These are phyloP conservation scores for Sebastes nivosus DNA, from an alignment of 2,797 vertebrate genomes.

Conservation along the genomic window DNA sequence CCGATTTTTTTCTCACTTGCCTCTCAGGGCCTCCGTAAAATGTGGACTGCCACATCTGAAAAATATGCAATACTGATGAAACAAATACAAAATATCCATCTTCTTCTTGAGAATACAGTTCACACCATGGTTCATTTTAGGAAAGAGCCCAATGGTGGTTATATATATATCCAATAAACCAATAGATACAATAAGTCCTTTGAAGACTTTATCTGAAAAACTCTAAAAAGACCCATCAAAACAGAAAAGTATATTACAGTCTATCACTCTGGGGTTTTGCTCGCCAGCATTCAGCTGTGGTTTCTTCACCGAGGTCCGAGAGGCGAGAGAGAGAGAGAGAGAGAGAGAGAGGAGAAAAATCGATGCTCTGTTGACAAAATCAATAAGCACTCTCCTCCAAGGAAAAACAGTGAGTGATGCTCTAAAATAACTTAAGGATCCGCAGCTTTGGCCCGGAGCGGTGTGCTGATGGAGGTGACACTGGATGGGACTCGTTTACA, in stretches of 20 bases:
- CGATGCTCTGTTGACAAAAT: constrained; percentile 83
- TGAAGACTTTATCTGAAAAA: constrained; percentile 68
- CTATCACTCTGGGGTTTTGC: constrained; percentile 49
- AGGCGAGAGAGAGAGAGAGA: neutral
- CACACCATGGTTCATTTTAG: neutral
- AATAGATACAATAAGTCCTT: neutral
- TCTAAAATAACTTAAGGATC: constrained; percentile 76
- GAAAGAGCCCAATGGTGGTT: neutral
- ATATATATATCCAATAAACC: constrained; percentile 28
- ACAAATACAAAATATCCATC: neutral
- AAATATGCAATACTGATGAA: neutral
- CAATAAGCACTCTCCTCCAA: constrained; percentile 81
- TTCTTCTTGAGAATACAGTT: neutral
- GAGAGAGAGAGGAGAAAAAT: constrained; percentile 58
- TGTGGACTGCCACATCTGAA: neutral
- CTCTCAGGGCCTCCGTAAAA: neutral
- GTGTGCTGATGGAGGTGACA: constrained; percentile 58
- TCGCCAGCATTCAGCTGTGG: constrained; percentile 49
- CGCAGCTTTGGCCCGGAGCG: constrained; percentile 50
- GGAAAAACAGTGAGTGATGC: constrained; percentile 79
- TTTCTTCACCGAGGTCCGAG: constrained; percentile 44
- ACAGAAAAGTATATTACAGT: constrained; percentile 53
- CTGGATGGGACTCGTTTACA: constrained; percentile 34
- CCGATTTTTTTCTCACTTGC: neutral
- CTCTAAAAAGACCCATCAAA: constrained; percentile 56